Percentiles rank a stretch among this genome's conserved stretches.
phyloP scores from a whole-genome alignment of 2,888 invertebrate genomes.

The Mantis religiosa region DNA sequence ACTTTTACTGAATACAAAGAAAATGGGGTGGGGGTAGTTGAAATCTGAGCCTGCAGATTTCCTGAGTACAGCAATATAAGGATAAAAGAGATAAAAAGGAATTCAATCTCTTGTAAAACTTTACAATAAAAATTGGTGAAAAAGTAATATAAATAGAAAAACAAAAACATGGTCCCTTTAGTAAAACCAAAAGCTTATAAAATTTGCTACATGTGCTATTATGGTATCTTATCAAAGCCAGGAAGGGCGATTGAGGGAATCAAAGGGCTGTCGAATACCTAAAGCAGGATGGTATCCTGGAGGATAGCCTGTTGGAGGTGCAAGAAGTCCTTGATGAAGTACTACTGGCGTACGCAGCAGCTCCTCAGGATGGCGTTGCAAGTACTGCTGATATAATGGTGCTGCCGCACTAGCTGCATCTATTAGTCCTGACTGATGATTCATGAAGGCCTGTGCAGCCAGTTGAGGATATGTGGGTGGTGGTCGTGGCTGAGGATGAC shows the following conservation, averaged over 20 bases:
- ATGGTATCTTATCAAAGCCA: conserved; percentile 47
- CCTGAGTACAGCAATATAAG: not conserved
- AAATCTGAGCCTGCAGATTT: not conserved
- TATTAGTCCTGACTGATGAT: conserved; percentile 49
- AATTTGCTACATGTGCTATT: not conserved
- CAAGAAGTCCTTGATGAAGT: conserved; percentile 48
- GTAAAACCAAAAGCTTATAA: not conserved
- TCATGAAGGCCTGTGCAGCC: conserved; percentile 37
- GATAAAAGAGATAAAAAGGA: not conserved
- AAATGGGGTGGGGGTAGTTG: not conserved
- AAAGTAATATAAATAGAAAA: not conserved
- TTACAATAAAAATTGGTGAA: not conserved
- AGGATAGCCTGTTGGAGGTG: conserved; percentile 50
- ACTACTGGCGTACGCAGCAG: conserved; percentile 56
- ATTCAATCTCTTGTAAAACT: not conserved
- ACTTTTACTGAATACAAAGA: not conserved
- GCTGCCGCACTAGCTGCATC: conserved; percentile 52
- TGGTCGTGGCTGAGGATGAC: conserved; percentile 48
- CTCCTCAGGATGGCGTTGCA: conserved; percentile 60
- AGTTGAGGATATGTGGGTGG: conserved; percentile 59
- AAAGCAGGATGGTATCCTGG: conserved; percentile 59
- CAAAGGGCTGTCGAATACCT: conserved; percentile 69
- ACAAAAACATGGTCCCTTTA: not conserved
- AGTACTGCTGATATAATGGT: conserved; percentile 69
- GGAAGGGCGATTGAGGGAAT: conserved; percentile 62